Percentiles rank a stretch among this genome's conserved stretches.
These are phyloP conservation scores for Trichopria drosophilae DNA, from an alignment of 2,888 invertebrate genomes.

Conservation along the genomic window DNA sequence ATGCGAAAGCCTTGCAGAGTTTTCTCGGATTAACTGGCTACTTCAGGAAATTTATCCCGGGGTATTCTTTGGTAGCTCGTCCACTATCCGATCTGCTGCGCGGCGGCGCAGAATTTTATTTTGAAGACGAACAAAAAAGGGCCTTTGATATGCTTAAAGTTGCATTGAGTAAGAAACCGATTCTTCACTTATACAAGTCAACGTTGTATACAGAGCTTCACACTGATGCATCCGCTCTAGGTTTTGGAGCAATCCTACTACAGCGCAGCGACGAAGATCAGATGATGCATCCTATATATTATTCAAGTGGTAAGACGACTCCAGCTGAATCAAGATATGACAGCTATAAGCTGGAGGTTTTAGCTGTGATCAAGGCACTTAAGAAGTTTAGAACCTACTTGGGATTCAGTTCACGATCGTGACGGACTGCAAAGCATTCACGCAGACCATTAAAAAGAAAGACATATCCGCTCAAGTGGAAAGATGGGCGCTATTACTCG, in stretches of 20 bases:
- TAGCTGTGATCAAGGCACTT: constrained; percentile 36
- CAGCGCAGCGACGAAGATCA: neutral
- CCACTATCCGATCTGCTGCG: constrained; percentile 16
- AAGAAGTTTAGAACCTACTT: constrained; percentile 35
- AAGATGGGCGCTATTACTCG: constrained; percentile 33
- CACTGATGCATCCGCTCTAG: neutral
- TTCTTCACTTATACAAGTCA: neutral
- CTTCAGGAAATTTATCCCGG: no score
- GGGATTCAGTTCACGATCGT: constrained; percentile 35
- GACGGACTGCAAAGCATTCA: constrained; percentile 38
- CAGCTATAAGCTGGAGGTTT: constrained; percentile 38
- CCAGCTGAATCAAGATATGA: constrained; percentile 35
- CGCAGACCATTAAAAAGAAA: no score
- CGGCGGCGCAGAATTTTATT: neutral
- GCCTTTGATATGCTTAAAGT: constrained; percentile 15
- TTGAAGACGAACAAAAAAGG: neutral
- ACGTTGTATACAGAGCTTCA: neutral
- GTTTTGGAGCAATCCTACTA: constrained; percentile 5
- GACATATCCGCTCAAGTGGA: constrained; percentile 30
- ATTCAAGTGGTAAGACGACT: constrained; percentile 23
- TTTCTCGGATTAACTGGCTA: no score
- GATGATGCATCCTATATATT: constrained; percentile 5
- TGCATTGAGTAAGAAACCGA: constrained; percentile 4
- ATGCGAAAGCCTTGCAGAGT: constrained; percentile 13
- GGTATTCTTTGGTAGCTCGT: constrained; percentile 6